These are phyloP conservation scores for Argyrosomus regius DNA, from an alignment of 2,797 vertebrate genomes.

Conservation along the genomic window DNA sequence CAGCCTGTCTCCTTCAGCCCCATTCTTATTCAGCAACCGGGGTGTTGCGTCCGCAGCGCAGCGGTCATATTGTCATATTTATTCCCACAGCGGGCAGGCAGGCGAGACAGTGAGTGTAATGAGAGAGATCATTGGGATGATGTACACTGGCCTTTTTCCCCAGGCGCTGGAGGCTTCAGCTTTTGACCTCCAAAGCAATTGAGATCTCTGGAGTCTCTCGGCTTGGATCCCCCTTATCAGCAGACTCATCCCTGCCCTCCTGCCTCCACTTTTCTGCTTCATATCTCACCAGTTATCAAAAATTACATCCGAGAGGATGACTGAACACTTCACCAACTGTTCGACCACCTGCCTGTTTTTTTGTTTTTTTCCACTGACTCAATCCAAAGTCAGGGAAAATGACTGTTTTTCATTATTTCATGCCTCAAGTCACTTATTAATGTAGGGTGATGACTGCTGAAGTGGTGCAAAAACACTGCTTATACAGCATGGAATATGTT, in stretches of 20 bases:
- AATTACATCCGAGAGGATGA: conserved; percentile 28
- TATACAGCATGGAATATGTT: neutral
- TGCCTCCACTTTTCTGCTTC: conserved; percentile 14
- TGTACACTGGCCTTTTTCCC: conserved; percentile 34
- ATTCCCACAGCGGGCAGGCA: conserved; percentile 20
- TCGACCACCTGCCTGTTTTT: conserved; percentile 10
- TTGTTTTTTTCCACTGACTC: neutral
- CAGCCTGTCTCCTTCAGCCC: neutral
- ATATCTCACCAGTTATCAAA: conserved; percentile 23
- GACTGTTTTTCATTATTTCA: neutral
- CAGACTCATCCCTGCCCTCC: conserved; percentile 13
- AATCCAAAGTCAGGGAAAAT: neutral
- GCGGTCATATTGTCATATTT: conserved; percentile 47
- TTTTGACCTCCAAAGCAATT: conserved; percentile 47
- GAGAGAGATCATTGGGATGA: conserved; percentile 54
- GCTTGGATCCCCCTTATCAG: conserved; percentile 21
- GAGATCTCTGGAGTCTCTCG: conserved; percentile 30
- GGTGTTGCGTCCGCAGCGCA: conserved; percentile 15
- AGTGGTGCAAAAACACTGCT: neutral
- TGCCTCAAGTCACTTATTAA: neutral
- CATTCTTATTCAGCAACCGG: neutral
- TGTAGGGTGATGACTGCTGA: neutral
- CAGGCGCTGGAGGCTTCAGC: conserved; percentile 11
- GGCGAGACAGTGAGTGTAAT: conserved; percentile 51
- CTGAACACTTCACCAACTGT: conserved; percentile 2